These are phyloP conservation scores for Thera britannica DNA, from an alignment of 2,888 invertebrate genomes.

Conservation along the genomic window DNA sequence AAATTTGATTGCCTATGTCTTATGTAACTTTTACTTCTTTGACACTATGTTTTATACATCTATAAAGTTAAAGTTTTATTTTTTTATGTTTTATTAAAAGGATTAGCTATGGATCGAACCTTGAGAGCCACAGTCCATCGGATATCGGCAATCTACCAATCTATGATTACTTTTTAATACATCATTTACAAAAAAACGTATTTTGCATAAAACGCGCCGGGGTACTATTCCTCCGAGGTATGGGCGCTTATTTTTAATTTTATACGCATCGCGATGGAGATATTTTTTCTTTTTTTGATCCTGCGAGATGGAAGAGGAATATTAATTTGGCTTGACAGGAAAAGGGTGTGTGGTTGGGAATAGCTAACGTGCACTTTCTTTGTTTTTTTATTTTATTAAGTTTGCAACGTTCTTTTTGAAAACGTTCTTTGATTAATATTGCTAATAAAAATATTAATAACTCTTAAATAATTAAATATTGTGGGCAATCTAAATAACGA, in stretches of 20 bases:
- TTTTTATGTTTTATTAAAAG: no score
- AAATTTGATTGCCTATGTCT: no score
- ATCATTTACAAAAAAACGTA: slow-evolving; percentile 43
- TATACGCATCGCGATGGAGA: slow-evolving; percentile 29
- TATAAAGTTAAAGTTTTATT: no score
- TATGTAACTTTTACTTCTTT: no score
- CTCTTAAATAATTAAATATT: no score
- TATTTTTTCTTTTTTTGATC: slow-evolving; percentile 29
- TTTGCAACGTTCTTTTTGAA: neutral
- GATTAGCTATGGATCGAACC: neutral
- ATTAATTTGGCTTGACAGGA: slow-evolving; percentile 39
- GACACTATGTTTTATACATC: no score
- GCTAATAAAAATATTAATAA: neutral
- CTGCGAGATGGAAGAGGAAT: slow-evolving; percentile 33
- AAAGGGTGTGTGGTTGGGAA: slow-evolving; percentile 29
- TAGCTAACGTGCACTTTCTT: slow-evolving; percentile 30
- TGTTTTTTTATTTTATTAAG: slow-evolving; percentile 4
- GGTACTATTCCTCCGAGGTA: slow-evolving; percentile 6
- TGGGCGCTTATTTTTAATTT: slow-evolving; percentile 40
- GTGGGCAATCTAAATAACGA: no score
- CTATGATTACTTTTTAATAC: slow-evolving; percentile 47
- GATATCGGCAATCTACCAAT: slow-evolving; percentile 43
- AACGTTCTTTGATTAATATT: neutral
- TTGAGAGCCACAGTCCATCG: slow-evolving; percentile 36
- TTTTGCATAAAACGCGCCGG: slow-evolving; percentile 36